These are phyloP conservation scores for Diadumene lineata DNA, from an alignment of 92 coral and sea anemone genomes.

Conservation along the genomic window DNA sequence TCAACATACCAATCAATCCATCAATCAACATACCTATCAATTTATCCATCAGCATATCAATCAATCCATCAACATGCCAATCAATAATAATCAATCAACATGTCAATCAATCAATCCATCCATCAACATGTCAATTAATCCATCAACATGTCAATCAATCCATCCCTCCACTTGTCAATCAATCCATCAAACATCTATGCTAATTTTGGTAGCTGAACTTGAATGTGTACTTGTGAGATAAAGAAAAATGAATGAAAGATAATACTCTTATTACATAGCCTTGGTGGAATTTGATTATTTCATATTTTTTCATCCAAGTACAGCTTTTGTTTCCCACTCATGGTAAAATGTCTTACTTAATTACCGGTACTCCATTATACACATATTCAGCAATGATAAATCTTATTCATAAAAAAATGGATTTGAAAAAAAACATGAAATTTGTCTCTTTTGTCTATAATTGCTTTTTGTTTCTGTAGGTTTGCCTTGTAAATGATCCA, in stretches of 20 bases:
- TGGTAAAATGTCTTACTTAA: too few species aligned
- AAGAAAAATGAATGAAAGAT: too few species aligned
- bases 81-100: background rate
- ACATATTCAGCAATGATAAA: too few species aligned
- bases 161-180: background rate
- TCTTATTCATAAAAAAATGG: too few species aligned
- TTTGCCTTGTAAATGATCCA: constrained; percentile 94
- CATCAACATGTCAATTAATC: background rate
- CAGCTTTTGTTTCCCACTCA: too few species aligned
- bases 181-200: background rate
- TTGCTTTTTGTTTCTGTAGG: too few species aligned
- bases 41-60: background rate
- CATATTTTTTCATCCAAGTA: too few species aligned
- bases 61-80: background rate
- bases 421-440: background rate
- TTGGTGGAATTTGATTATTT: too few species aligned
- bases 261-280: too few species aligned
- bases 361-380: too few species aligned
- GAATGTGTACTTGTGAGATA: too few species aligned
- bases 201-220: too few species aligned
- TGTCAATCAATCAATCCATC: background rate
- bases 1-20: background rate
- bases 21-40: background rate
- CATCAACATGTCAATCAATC: background rate
- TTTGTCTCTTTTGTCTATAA: background rate